Percentiles rank a stretch among this genome's conserved stretches.
phyloP scores from a whole-genome alignment of 2,888 invertebrate species.

The Augiades crinisus region DNA sequence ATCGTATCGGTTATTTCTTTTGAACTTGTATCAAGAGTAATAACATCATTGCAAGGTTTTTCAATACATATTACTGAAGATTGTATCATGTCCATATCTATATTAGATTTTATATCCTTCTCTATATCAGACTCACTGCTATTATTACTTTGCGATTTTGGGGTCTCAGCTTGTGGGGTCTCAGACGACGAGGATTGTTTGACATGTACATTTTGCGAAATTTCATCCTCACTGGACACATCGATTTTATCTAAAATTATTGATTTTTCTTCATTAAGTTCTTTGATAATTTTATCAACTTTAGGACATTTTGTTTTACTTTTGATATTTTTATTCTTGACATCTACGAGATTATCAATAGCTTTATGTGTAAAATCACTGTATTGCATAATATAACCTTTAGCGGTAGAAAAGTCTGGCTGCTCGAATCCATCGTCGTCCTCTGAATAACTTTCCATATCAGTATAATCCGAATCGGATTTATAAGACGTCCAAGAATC shows the following conservation, averaged over 20 bases:
- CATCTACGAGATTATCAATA: conserved; percentile 80
- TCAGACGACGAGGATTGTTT: neutral
- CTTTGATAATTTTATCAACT: conserved; percentile 58
- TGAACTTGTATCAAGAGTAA: conserved; percentile 51
- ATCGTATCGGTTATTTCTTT: conserved; percentile 40
- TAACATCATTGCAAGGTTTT: conserved; percentile 46
- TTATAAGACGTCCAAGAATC: conserved; percentile 70
- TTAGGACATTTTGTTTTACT: conserved; percentile 44
- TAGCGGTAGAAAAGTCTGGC: conserved; percentile 80
- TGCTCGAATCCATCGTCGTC: conserved; percentile 64
- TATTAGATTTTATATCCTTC: neutral
- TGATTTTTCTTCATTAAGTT: conserved; percentile 60
- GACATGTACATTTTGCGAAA: neutral
- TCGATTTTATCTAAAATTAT: conserved; percentile 57
- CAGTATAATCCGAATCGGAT: conserved; percentile 63
- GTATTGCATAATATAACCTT: conserved; percentile 88
- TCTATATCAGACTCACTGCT: conserved; percentile 26
- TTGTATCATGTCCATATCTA: conserved; percentile 43
- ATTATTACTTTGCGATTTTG: neutral
- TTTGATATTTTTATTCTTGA: conserved; percentile 42
- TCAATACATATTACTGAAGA: conserved; percentile 54
- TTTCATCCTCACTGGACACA: conserved; percentile 64
- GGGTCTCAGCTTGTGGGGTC: neutral
- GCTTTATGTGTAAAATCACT: conserved; percentile 87
- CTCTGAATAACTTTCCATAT: conserved; percentile 56